Evolutionary conservation across 2,797 vertebrate genomes (phyloP), one percentile per base, ranked within the genome.

Genomic region (Peromyscus aztecus): DNA sequence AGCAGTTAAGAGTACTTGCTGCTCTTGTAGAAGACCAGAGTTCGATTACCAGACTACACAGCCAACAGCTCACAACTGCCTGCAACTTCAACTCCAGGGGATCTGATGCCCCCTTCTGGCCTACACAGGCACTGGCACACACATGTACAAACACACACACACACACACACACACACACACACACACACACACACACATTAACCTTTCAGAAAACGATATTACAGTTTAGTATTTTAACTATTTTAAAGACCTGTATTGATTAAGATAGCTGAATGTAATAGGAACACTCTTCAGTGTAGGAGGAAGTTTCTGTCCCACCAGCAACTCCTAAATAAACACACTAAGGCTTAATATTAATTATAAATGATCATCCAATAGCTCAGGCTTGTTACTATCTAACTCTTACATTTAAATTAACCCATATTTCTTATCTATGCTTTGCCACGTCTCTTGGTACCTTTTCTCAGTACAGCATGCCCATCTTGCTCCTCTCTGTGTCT

Each of bases 161-260:
- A 65, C 81, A 12, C 7, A 8, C 16, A 77, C 43, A 49, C 82
- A 12, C 61, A 46, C 59, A 84, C 9, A 34, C 76, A 78, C 27
- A 77, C 43, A 31, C 29, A 52, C 75, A 49, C 75, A 76, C 16
- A 21, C 7, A 8, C 16, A 77, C 43, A 49, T 14, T 40, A 82
- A 46, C 2, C 8, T 43, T 84, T 43, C 40, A 2, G 27, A 83
- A 84, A 84, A 84, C 27, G 57, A 21, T 40, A 31, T 75, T 37
- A 31, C 19, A 49, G 29, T 65, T 65, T 67, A 71, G 29, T 14
- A 82, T 17, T 94, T 94, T 80, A 78, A 90, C 19, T 69, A 93
- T 77, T 31, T 96, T 87, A 87, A 94, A 91, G 8, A 80, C 8
- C 4, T 81, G 7, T 80, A 83, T 92, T 57, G 13, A 71, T 89